Evolutionary conservation across 1,140 invertebrate species (phyloP), one percentile per base, ranked within the genome.

Genomic region (Pararge aegeria): DNA sequence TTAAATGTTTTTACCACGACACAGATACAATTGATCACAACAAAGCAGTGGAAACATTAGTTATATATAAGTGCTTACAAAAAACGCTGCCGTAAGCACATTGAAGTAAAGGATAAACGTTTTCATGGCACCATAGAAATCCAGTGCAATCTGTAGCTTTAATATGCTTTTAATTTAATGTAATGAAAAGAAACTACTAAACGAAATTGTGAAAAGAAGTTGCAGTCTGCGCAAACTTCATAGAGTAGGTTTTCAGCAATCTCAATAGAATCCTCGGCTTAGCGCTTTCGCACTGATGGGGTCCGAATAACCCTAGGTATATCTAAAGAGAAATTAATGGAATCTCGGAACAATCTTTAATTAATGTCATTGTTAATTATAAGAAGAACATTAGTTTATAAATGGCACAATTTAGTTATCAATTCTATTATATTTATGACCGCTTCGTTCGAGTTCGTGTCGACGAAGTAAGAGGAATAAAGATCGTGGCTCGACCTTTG

Each of bases 401-500:
- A 12, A 16, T 6, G 13, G 38, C 6, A 7, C 38, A 61, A 54
- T 49, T 42, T 52, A 62, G 38, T 56, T 62, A 55, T 62, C 54
- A 52, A 62, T 56, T 62, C 24, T 21, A 61, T 55, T 61, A 62
- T 51, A 56, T 62, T 62, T 62, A 56, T 30, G 51, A 38, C 34
- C 44, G 19, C 40, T 34, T 49, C 51, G 51, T 50, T 54, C 51
- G 20, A 61, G 51, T 52, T 62, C 53, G 49, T 62, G 60, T 61
- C 59, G 59, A 49, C 57, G 42, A 51, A 61, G 46, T 56, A 52
- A 62, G 55, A 70, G 65, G 64, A 66, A 70, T 71, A 77, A 65
- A 75, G 72, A 74, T 80, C 75, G 64, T 69, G 73, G 64, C 61
- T 65, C 57, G 54, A 59, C 63, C 63, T 73, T 73, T 75, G 63